Base-by-base conservation (phyloP, 2,888 invertebrate genomes). In the Oligia strigilis region DNA sequence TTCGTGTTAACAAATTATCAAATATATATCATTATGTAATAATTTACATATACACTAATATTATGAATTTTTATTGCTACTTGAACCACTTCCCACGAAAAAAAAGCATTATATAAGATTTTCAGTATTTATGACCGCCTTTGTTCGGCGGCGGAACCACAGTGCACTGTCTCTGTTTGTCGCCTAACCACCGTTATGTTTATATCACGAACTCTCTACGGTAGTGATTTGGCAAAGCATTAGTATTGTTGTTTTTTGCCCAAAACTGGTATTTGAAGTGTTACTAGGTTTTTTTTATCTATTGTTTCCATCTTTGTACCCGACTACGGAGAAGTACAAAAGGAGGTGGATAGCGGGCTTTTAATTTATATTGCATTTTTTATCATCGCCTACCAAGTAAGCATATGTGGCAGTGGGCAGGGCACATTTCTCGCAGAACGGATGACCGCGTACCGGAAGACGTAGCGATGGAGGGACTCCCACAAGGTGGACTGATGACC, bases 121-220 rank as follows among this genome's bases (percentile, higher is more conserved):
- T n/a, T n/a, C n/a, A n/a, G n/a, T n/a, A n/a, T n/a, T n/a, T n/a
- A n/a, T n/a, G n/a, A n/a, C n/a, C n/a, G n/a, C n/a, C n/a, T n/a
- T n/a, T n/a, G n/a, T n/a, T n/a, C n/a, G n/a, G n/a, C n/a, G n/a
- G n/a, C n/a, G n/a, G n/a, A n/a, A n/a, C n/a, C n/a, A n/a, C n/a
- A n/a, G n/a, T n/a, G n/a, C n/a, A n/a, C n/a, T 66, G 75, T 72
- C 62, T 86, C 86, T 80, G 81, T n/a, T 36, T 79, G 87, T 88
- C 78, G 79, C 74, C 76, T 55, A 36, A 71, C 55, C 29, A 80
- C 84, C 84, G 88, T 88, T 86, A 86, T 70, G 49, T 81, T 70
- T 58, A 66, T 72, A 70, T 72, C 72, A 85, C 76, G 76, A 81
- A 72, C 43, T 81, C 66, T 81, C 19, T 13, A 72, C 65, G 55